Evolutionary conservation across 2,888 invertebrate species (phyloP), one percentile per base, ranked within the genome.

Genomic region (Nemotelus pantherinus): DNA sequence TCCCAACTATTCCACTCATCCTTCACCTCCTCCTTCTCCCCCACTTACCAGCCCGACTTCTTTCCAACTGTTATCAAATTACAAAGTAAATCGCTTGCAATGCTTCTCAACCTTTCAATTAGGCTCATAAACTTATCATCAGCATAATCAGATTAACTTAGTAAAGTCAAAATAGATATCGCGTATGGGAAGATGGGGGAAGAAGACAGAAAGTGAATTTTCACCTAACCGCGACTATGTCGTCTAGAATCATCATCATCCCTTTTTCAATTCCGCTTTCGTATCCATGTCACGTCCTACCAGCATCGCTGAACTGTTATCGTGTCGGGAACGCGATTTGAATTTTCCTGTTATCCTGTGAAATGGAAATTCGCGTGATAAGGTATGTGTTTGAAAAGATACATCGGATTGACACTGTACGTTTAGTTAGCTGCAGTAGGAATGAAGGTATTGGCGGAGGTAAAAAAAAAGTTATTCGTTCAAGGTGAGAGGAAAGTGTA

Each of bases 91-190:
- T 63, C 47, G 43, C 74, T 63, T 60, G 63, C 74, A 63, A 47
- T 50, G 74, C 74, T 70, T 55, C 70, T 47, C 74, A 74, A 74
- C 64, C 68, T 72, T 77, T 72, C 76, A 76, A 78, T 77, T 72
- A 78, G 77, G 50, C 76, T 72, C 78, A 77, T 78, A 77, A 77
- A 78, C 67, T 72, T 67, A 57, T 71, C 67, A 74, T 68, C 72
- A 60, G 39, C 63, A 39, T 77, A 74, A 77, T 79, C 79, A 68
- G 79, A 79, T 79, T 79, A 79, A 74, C 74, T 67, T 55, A 53
- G 60, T 48, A 39, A 60, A 63, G 74, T 74, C 74, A 74, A 60
- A 60, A 63, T 7, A 63, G 55, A 25, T 25, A 25, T 25, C 25
- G 25, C 25, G 25, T 25, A 1, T 25, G 25, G 25, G 25, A 1